Base-by-base conservation (phyloP, 1,140 invertebrate species). In the Procambarus virginalis region DNA sequence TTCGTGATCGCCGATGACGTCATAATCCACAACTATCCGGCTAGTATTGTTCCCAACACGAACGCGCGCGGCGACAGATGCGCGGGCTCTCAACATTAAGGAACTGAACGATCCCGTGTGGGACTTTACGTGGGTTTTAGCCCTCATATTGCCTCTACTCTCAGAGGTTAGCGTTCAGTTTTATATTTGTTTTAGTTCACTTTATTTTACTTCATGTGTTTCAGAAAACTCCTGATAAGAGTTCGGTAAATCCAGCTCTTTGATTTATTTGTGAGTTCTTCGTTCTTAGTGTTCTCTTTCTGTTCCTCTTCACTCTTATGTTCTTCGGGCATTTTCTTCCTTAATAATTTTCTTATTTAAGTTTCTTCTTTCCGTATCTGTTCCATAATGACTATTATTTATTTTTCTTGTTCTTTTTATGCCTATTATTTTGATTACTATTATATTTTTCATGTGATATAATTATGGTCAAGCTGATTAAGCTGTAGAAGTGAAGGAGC, bases 1-100 rank as follows among this genome's bases (percentile, higher is more conserved):
- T 73, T 73, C n/a, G 22, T 73, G 68, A 73, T 73, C 68, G 68
- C 68, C 68, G 22, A 73, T 73, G 22, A 73, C 22, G 68, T 73
- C 68, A 73, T 73, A 73, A 73, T 73, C 68, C 68, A 4, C 2
- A 73, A 9, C 68, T 73, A 34, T 34, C 68, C 68, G n/a, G 4
- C 68, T 73, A 20, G 22, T 73, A 22, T 34, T 73, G 64, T 68
- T 73, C 8, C 68, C 22, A 5, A 73, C 68, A 34, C 34, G 8
- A 55, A 73, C 22, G 34, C 34, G 22, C 22, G 68, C 22, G 68
- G 68, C 68, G n/a, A 34, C 68, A 73, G 68, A 73, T 73, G 68
- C 10, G 68, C 10, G 68, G 2, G 22, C 68, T 73, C 68, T 73
- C 22, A 73, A 22, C 68, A 73, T 73, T 73, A 73, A 73, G 68